Evolutionary conservation across 2,113 vertebrate species (phyloP).

Genomic region (Tragelaphus buxtoni): DNA sequence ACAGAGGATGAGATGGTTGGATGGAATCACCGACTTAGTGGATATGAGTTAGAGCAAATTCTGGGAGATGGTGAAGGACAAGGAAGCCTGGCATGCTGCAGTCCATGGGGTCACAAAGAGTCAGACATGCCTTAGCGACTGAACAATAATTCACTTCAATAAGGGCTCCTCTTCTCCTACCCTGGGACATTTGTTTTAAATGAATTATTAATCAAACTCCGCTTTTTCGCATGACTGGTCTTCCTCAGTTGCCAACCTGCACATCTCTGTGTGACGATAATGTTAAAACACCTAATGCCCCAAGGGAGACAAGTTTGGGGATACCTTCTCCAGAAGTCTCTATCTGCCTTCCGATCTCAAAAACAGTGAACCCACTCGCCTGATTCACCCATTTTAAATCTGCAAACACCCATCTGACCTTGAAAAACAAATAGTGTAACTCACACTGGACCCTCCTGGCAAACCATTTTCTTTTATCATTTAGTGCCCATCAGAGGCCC

Average conservation of each 20-base stretch:
- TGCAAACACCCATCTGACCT: not conserved
- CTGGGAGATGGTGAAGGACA: not conserved
- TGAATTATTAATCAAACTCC: not conserved
- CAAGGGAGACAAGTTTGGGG: not conserved
- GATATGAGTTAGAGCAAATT: not conserved
- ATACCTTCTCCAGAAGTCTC: not conserved
- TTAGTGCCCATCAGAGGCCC: not conserved
- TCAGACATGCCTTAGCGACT: not conserved
- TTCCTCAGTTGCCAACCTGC: slow-evolving; percentile 14
- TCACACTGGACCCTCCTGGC: not conserved
- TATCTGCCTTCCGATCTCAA: not conserved
- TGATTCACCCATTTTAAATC: not conserved
- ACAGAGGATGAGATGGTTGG: not conserved
- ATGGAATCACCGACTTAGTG: not conserved
- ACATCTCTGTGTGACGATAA: not conserved
- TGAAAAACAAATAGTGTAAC: not conserved
- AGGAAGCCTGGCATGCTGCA: not conserved
- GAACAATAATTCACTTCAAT: not conserved
- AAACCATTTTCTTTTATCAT: not conserved
- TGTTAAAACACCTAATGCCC: not conserved
- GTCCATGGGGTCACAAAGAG: not conserved
- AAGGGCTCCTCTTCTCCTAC: not conserved
- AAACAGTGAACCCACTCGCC: not conserved
- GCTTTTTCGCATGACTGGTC: not conserved
- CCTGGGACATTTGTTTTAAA: not conserved